A percentile compares a stretch with the other conserved stretches of the same genome.
Conservation (phyloP, 2,113 vertebrate species). For the Apistogramma diplotaenia region DNA sequence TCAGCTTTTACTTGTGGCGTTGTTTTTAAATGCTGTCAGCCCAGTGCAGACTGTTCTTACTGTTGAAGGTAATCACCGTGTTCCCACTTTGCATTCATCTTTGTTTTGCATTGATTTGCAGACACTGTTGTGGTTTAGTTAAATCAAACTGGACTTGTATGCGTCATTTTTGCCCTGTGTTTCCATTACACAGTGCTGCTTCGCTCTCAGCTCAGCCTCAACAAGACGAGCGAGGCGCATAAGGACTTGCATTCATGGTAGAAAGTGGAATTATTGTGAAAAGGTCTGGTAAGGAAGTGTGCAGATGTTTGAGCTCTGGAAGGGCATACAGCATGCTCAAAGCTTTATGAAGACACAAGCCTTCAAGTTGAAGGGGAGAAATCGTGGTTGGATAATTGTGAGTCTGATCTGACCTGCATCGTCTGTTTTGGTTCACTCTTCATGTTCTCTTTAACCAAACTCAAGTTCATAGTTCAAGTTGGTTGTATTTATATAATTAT, state of each 20-base stretch:
- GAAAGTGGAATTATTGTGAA: background rate
- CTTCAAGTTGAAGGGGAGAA: background rate
- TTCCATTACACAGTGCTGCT: background rate
- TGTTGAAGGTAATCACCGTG: background rate
- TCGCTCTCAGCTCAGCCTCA: background rate
- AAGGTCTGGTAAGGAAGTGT: background rate
- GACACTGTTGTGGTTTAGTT: background rate
- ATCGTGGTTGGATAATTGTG: background rate
- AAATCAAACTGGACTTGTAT: background rate
- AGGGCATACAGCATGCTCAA: background rate
- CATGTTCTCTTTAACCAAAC: background rate
- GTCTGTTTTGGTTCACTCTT: background rate
- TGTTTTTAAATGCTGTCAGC: background rate
- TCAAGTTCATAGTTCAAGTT: background rate
- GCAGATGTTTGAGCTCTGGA: background rate
- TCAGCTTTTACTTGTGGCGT: background rate
- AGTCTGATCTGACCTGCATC: background rate
- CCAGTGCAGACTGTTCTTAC: background rate
- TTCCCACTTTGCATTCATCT: background rate
- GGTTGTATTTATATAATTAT: background rate
- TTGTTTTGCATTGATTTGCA: background rate
- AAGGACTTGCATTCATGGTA: background rate
- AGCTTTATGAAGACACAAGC: no score
- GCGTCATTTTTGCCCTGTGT: no score
- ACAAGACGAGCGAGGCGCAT: background rate